phyloP scores from a whole-genome alignment of 2,113 vertebrate genomes.

The Pionites leucogaster region DNA sequence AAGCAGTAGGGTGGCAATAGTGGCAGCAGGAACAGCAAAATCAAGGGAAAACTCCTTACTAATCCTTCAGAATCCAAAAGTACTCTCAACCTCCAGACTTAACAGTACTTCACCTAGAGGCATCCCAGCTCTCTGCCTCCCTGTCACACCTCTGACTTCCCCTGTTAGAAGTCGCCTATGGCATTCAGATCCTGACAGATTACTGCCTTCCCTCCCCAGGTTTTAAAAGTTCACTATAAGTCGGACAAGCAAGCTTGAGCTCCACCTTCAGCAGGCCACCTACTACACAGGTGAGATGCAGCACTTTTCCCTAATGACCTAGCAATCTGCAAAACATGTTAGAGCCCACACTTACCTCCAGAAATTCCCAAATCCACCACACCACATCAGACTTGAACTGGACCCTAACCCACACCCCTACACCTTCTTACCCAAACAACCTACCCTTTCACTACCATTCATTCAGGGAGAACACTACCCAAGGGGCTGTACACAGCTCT shows the following conservation, averaged over 20 bases:
- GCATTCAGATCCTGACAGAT: background rate
- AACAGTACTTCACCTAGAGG: background rate
- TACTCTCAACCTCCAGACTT: background rate
- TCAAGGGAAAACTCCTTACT: background rate
- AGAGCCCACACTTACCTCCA: background rate
- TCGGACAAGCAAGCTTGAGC: background rate
- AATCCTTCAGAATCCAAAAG: background rate
- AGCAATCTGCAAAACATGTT: background rate
- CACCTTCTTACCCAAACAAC: background rate
- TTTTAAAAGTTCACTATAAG: background rate
- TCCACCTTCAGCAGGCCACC: background rate
- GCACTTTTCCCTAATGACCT: background rate
- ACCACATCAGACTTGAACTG: background rate
- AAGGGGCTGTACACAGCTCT: fast-evolving
- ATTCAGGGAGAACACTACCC: background rate
- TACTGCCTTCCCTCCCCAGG: background rate
- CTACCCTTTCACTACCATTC: background rate
- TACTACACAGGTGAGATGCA: background rate
- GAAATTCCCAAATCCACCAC: background rate
- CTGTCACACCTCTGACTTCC: background rate
- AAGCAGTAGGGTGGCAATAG: background rate
- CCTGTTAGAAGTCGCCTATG: background rate
- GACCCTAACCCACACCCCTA: background rate
- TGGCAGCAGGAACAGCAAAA: background rate
- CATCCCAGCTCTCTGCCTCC: background rate